Evolutionary conservation across 2,888 invertebrate species (phyloP), one percentile per base, ranked within the genome.

Genomic region (Cheilosia scutellata): DNA sequence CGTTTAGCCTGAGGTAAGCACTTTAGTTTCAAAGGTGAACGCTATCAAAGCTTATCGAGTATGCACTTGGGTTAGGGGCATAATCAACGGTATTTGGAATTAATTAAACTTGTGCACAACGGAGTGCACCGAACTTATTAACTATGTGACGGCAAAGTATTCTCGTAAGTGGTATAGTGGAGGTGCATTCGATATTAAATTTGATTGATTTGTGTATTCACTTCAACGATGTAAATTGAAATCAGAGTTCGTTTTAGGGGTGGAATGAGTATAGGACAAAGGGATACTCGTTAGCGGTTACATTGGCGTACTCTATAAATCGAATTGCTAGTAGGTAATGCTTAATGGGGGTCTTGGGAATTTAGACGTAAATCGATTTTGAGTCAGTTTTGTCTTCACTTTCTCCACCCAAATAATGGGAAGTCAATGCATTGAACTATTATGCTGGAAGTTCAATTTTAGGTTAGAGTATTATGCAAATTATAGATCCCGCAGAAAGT

Each of bases 51-150:
- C 40, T 42, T 25, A n/a, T 6, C 7, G 27, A 51, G 65, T n/a
- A 66, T 51, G 25, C 65, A 16, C 25, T 55, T 62, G 33, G 47
- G 44, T 63, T 70, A 29, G 29, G n/a, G 44, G 55, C 9, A 55
- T 80, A 74, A 80, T 80, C 62, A 68, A 66, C 53, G 31, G 25
- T 68, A 29, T 68, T 62, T 74, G 47, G 29, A 74, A 74, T 74
- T 80, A 80, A 80, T 80, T 80, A 74, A 74, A 62, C 51, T 53
- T 60, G 66, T 62, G 47, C 44, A 66, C 25, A 20, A 11, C 7
- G 74, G 44, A 44, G 53, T 53, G 66, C 60, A 55, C 20, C 66
- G 42, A 44, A 29, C 44, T 62, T 55, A 77, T 55, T 31, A 47
- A 66, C 20, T 20, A 44, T 51, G 20, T 29, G 37, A n/a, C 29